These are phyloP conservation scores for Digitonthophagus gazella DNA, from an alignment of 2,888 invertebrate species.

Conservation along the genomic window DNA sequence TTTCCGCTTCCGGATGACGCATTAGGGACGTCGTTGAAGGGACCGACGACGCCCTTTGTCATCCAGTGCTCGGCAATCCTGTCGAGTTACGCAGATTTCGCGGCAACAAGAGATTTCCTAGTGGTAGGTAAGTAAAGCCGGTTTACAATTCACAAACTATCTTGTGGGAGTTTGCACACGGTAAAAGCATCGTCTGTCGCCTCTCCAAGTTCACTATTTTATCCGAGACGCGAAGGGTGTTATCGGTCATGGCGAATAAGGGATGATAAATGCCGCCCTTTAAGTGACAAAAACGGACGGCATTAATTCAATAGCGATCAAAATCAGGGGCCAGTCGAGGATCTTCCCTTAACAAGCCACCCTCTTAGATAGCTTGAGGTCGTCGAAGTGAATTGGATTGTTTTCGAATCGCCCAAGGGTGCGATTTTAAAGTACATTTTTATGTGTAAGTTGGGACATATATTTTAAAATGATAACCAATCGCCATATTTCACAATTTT, in stretches of 20 bases:
- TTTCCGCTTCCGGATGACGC: neutral
- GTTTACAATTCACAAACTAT: neutral
- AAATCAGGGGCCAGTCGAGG: slow-evolving; percentile 8
- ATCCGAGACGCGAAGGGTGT: neutral
- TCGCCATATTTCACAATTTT: too few relatives aligned
- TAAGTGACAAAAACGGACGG: slow-evolving; percentile 14
- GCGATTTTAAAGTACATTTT: neutral
- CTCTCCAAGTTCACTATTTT: neutral
- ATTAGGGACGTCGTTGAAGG: neutral
- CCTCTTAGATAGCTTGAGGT: slow-evolving; percentile 4
- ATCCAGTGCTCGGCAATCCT: neutral
- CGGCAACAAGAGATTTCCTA: neutral
- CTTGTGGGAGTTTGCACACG: neutral
- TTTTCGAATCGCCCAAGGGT: slow-evolving; percentile 9
- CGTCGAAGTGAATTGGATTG: neutral
- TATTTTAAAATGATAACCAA: neutral
- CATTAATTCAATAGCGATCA: slow-evolving; percentile 15
- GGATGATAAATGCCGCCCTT: slow-evolving; percentile 15
- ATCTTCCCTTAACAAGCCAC: neutral
- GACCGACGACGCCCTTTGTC: slow-evolving; percentile 7
- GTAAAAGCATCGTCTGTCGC: too few relatives aligned
- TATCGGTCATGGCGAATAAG: neutral
- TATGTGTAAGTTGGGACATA: neutral
- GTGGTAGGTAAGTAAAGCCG: neutral
- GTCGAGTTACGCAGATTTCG: neutral